A percentile compares a stretch with the other conserved stretches of the same genome.
Evolutionary conservation across 2,113 vertebrate species (phyloP).

Genomic region (Gila orcuttii): DNA sequence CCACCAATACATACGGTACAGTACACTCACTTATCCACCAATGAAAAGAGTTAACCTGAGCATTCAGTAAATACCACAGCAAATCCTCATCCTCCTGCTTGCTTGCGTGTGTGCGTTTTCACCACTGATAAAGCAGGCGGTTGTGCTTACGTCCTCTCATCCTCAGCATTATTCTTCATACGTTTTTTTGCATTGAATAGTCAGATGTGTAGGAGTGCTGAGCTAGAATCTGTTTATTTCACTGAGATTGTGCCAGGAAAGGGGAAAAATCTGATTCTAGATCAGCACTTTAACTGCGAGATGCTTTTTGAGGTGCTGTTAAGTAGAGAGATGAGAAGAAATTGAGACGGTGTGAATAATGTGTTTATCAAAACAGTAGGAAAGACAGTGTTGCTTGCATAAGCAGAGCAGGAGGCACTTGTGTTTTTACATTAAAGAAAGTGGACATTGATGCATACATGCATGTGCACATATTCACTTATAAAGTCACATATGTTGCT

Average conservation of each 20-base stretch:
- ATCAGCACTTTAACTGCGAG: constrained; percentile 18
- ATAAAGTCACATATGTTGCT: constrained; percentile 31
- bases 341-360: background rate
- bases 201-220: constrained; percentile 25
- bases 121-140: background rate
- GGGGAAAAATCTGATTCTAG: constrained; percentile 9
- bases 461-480: constrained; percentile 8
- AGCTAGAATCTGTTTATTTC: constrained; percentile 24
- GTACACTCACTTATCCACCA: constrained; percentile 8
- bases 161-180: constrained; percentile 55
- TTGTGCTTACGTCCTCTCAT: constrained; percentile 45
- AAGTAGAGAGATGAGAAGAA: background rate
- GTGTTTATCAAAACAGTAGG: background rate
- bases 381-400: background rate
- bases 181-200: constrained; percentile 13
- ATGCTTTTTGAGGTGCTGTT: background rate
- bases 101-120: constrained; percentile 35
- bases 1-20: background rate
- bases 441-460: constrained; percentile 7
- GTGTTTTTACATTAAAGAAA: background rate
- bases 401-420: background rate
- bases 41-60: constrained; percentile 26
- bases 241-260: constrained; percentile 5
- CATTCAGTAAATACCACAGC: constrained; percentile 36
- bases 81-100: constrained; percentile 32